Evolutionary conservation across 2,797 vertebrate species (phyloP).

Genomic region (Sparidentex hasta): DNA sequence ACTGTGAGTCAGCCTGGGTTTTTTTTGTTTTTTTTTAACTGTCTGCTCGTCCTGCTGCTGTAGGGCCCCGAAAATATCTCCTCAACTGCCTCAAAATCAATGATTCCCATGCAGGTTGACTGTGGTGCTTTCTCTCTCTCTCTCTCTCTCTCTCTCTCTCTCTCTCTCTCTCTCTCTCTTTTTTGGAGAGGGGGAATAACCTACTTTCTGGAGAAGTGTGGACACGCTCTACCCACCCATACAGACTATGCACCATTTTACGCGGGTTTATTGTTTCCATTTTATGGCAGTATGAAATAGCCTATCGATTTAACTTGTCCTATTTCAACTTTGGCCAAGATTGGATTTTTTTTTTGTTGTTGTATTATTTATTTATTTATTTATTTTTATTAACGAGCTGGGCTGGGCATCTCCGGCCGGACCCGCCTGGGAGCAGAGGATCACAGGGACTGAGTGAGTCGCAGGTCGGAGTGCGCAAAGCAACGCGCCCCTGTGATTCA

Average conservation of each 20-base stretch:
- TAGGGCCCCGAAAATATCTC: slow-evolving; percentile 36
- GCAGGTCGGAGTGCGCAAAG: slow-evolving; percentile 68
- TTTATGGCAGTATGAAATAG: slow-evolving; percentile 76
- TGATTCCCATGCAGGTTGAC: slow-evolving; percentile 36
- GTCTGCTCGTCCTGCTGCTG: slow-evolving; percentile 25
- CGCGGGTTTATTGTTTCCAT: slow-evolving; percentile 75
- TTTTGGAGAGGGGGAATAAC: slow-evolving; percentile 36
- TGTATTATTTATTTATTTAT: too few species aligned
- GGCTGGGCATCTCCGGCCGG: slow-evolving; percentile 42
- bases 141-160: neutral
- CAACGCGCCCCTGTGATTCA: slow-evolving; percentile 69
- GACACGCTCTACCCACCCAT: slow-evolving; percentile 45
- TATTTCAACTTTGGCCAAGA: slow-evolving; percentile 76
- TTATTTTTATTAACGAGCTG: slow-evolving; percentile 53
- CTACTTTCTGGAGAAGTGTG: slow-evolving; percentile 59
- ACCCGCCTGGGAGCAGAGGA: slow-evolving; percentile 55
- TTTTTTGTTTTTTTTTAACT: slow-evolving; percentile 2
- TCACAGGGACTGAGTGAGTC: slow-evolving; percentile 46
- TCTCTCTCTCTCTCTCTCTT: neutral
- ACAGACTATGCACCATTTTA: slow-evolving; percentile 66
- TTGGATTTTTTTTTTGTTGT: slow-evolving; percentile 54
- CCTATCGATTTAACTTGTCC: slow-evolving; percentile 76
- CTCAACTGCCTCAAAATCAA: slow-evolving; percentile 43
- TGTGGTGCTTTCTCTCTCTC: slow-evolving; percentile 19
- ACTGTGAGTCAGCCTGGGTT: slow-evolving; percentile 51